Evolutionary conservation across 2,888 invertebrate genomes (phyloP), one percentile per base, ranked within the genome.

Genomic region (Scaptomyza flava): DNA sequence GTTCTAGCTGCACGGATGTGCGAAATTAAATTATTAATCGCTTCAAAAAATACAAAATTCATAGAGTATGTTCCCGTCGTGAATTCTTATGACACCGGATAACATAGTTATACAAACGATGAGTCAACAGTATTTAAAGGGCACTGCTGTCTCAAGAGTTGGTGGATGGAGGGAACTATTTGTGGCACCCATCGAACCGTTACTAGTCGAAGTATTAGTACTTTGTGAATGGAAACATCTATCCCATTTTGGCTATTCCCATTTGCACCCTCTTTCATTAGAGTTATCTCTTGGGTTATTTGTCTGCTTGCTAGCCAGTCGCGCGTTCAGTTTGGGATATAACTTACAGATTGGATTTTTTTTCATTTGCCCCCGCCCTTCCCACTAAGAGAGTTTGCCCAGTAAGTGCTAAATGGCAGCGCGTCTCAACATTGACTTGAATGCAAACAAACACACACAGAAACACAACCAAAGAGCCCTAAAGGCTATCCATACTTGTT

Each of bases 401-500:
- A 36, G 51, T 51, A 51, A 51, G 51, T 51, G 51, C 51, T 51
- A 51, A 51, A 38, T 51, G 51, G 38, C 27, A 51, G 38, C 27
- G 38, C 51, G 51, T 51, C 51, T 34, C 47, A 11, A 9, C 14
- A 38, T 51, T 51, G 51, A 51, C 51, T 51, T 51, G 27, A 51
- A 51, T 51, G 38, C 38, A 51, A 51, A 51, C 27, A 38, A 14
- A 51, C 11, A 34, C 33, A 23, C n/a, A 50, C 9, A 17, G 12
- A 47, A 2, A 47, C 17, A 33, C 31, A 47, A 30, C 14, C 12
- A 47, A 1, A 23, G 6, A 34, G 11, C 14, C 36, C 50, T 12
- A 51, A 36, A n/a, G 51, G 23, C 23, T 51, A 23, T 51, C 23
- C n/a, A 36, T 27, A 27, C 27, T 27, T 27, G 51, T 27, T 38